phyloP scores from a whole-genome alignment of 2,888 invertebrate species.

The Caenorhabditis macrosperma region DNA sequence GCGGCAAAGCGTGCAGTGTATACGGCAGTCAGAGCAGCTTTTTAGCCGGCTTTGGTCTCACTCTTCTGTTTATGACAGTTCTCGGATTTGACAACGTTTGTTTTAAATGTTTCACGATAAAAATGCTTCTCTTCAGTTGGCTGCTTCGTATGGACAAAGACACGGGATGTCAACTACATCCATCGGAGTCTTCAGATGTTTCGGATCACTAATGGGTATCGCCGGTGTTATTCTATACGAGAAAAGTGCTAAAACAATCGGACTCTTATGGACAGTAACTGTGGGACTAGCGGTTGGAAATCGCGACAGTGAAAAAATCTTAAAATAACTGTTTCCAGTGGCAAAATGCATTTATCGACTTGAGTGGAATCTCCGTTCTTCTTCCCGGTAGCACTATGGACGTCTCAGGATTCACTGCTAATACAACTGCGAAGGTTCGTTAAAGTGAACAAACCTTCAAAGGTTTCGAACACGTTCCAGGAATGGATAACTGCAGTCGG shows the following conservation, averaged over 20 bases:
- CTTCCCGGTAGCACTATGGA: conserved; percentile 76
- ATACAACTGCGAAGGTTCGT: conserved; percentile 13
- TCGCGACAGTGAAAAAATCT: neutral
- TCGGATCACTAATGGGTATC: conserved; percentile 69
- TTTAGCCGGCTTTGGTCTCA: conserved; percentile 71
- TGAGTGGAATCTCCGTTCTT: conserved; percentile 68
- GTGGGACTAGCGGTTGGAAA: conserved; percentile 68
- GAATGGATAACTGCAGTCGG: conserved; percentile 9
- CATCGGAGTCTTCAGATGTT: conserved; percentile 68
- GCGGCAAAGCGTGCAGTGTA: conserved; percentile 14
- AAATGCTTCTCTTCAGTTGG: conserved; percentile 61
- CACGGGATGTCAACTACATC: conserved; percentile 68
- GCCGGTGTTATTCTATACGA: conserved; percentile 65
- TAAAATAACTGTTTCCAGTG: conserved; percentile 55
- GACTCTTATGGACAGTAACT: conserved; percentile 70
- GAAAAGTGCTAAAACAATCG: conserved; percentile 58
- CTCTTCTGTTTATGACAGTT: conserved; percentile 77
- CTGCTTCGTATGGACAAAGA: conserved; percentile 69
- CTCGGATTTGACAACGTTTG: conserved; percentile 77
- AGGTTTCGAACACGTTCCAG: neutral
- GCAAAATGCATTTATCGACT: conserved; percentile 74
- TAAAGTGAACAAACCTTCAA: neutral
- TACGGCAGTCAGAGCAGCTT: conserved; percentile 68
- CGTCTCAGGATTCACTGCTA: conserved; percentile 59
- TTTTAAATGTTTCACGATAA: neutral